Base-by-base conservation (phyloP, 2,888 invertebrate species). In the Meta bourneti region DNA sequence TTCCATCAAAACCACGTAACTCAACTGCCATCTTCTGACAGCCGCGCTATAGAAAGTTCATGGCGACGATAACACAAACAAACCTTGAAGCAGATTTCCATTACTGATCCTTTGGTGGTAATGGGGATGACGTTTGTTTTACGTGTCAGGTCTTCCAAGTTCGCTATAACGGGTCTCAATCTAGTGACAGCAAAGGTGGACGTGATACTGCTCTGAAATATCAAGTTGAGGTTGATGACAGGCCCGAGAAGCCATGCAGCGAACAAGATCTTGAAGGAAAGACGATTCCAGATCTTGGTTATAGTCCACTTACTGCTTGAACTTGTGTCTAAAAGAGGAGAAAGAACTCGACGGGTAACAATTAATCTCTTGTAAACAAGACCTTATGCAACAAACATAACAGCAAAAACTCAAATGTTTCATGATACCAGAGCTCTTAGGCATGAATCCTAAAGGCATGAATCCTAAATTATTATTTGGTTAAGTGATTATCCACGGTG, bases 71-170 rank as follows among this genome's bases (percentile, higher is more conserved):
- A n/a, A n/a, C n/a, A n/a, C n/a, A n/a, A n/a, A n/a, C n/a, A n/a
- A n/a, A 84, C 84, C 75, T n/a, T 84, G 61, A 84, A 84, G 11
- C 84, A 84, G 11, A 84, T 84, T 75, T 75, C 52, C n/a, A 84
- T 75, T 0, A 74, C 74, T 51, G 84, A 84, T 13, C 84, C 84
- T 75, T 8, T 84, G 6, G 84, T 84, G 8, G 61, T 84, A 13
- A 84, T 75, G 1, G 84, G 84, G 48, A 61, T 84, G 7, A 84
- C 34, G 20, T 34, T 6, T 20, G 77, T 89, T 51, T 89, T 84
- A 20, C 54, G 74, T 16, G 13, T 34, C 19, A 13, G 20, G 6
- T 72, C 19, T 11, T 54, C 34, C 34, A 84, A 54, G 54, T 34
- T 72, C 13, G 75, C 51, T 51, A 84, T 19, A 48, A 84, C 75